Percentiles rank a stretch among this genome's conserved stretches.
Conservation (phyloP, 2,797 vertebrate genomes). For the Malurus leucopterus region DNA sequence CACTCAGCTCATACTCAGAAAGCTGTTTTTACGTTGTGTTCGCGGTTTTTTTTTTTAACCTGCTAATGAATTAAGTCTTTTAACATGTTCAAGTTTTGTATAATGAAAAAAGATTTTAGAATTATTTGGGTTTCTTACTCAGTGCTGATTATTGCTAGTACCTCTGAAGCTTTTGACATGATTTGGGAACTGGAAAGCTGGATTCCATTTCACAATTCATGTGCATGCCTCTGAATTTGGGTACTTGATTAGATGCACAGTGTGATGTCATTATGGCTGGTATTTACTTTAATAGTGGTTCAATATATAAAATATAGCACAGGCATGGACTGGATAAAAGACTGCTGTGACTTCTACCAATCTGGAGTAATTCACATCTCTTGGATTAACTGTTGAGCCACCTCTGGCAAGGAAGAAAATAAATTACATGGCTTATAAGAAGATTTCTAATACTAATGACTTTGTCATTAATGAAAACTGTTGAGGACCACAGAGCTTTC, state of each 20-base stretch:
- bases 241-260: not conserved
- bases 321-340: not conserved
- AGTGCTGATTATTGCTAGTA: not conserved
- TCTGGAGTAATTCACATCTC: not conserved
- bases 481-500: not conserved
- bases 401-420: not conserved
- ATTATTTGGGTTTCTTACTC: not conserved
- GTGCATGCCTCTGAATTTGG: not conserved
- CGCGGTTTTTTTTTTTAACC: not conserved
- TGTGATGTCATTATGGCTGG: not conserved
- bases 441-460: not conserved
- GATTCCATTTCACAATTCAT: not conserved
- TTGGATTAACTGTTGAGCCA: not conserved
- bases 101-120: not conserved
- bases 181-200: not conserved
- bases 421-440: not conserved
- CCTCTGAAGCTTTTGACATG: not conserved
- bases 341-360: not conserved
- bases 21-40: not conserved
- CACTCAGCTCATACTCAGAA: not conserved
- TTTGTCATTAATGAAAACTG: not conserved
- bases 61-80: not conserved
- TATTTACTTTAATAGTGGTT: not conserved
- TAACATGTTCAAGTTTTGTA: not conserved
- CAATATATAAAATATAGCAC: not conserved